These are phyloP conservation scores for Philopotamus ludificatus DNA, from an alignment of 1,140 invertebrate genomes.

Conservation along the genomic window DNA sequence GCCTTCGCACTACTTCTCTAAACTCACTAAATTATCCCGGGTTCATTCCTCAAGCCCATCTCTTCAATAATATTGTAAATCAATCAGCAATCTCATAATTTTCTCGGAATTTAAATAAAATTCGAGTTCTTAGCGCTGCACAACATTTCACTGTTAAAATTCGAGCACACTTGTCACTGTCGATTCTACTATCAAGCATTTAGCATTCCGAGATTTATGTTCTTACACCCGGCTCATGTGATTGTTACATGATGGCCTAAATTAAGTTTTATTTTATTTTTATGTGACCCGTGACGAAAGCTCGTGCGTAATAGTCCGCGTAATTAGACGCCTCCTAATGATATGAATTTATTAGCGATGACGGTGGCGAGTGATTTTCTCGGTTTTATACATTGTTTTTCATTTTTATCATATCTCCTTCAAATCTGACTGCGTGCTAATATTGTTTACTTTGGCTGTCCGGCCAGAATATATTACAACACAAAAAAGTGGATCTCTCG, in stretches of 20 bases:
- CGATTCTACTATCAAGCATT: no score
- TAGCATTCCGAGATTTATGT: not conserved
- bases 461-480: conserved; percentile 16
- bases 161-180: not conserved
- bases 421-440: not conserved
- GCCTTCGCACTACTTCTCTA: no score
- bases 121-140: not conserved
- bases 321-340: conserved; percentile 6
- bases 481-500: conserved; percentile 7
- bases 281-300: not conserved
- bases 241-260: no score
- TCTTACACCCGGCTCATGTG: no score
- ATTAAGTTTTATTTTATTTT: not conserved
- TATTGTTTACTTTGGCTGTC: conserved; percentile 17
- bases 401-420: not conserved
- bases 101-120: no score
- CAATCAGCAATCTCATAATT: no score
- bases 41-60: no score
- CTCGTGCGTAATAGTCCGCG: conserved; percentile 5
- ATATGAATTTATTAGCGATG: conserved; percentile 24
- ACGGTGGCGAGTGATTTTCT: conserved; percentile 10
- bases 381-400: conserved; percentile 10
- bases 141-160: not conserved
- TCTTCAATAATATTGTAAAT: no score
- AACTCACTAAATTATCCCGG: no score